Conservation (phyloP, 2,797 vertebrate genomes). For the Bradypodion ventrale region DNA sequence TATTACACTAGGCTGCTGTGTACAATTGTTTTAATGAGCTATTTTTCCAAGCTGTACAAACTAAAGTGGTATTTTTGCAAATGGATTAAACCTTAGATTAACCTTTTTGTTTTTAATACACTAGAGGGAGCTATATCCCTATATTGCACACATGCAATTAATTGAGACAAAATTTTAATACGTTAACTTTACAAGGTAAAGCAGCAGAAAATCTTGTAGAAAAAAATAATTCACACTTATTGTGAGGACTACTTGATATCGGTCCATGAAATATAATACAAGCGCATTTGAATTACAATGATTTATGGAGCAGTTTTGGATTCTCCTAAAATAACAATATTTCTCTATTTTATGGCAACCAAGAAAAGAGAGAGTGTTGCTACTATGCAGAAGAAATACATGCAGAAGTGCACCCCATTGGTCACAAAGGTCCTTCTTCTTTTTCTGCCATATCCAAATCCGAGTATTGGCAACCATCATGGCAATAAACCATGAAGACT, state of each 20-base stretch:
- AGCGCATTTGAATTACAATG: slow-evolving; percentile 15
- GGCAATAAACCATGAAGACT: too few species aligned
- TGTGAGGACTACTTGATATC: background rate
- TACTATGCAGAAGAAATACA: slow-evolving; percentile 22
- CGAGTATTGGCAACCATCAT: too few species aligned
- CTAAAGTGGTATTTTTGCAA: slow-evolving; percentile 51
- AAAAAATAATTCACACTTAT: slow-evolving; percentile 17
- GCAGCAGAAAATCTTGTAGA: background rate
- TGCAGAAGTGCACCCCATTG: too few species aligned
- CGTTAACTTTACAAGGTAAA: slow-evolving; percentile 41
- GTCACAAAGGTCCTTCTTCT: background rate
- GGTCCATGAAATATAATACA: slow-evolving; percentile 29
- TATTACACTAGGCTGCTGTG: background rate
- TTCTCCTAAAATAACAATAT: slow-evolving; percentile 20
- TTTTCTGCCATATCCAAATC: too few species aligned
- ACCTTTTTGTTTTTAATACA: slow-evolving; percentile 73
- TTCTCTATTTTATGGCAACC: background rate
- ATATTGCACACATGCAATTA: slow-evolving; percentile 66
- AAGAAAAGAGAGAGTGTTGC: background rate
- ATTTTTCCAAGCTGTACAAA: background rate
- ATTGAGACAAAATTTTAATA: slow-evolving; percentile 50
- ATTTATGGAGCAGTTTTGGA: slow-evolving; percentile 3
- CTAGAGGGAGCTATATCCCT: slow-evolving; percentile 82
- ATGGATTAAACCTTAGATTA: slow-evolving; percentile 67
- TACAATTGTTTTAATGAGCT: background rate